Percentiles rank a stretch among this genome's conserved stretches.
These are phyloP conservation scores for Caranx ignobilis DNA, from an alignment of 2,113 vertebrate genomes.

Conservation along the genomic window DNA sequence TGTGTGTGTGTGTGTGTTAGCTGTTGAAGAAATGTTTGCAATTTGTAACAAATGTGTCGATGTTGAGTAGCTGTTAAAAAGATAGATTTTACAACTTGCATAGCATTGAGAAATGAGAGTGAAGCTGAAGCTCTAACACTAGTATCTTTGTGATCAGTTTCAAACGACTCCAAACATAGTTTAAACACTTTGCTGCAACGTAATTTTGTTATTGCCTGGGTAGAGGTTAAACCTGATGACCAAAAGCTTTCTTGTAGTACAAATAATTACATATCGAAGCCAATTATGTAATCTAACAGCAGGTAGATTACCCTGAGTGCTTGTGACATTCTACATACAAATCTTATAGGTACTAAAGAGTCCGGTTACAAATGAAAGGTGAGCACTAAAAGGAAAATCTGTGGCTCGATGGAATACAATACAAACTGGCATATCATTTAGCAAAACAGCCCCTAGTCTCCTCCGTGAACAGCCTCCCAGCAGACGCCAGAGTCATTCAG, in stretches of 20 bases:
- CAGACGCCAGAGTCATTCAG: background rate
- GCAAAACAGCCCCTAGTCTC: background rate
- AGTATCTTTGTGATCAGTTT: background rate
- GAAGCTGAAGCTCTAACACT: background rate
- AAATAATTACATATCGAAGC: constrained; percentile 18
- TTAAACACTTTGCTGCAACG: background rate
- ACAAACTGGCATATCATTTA: background rate
- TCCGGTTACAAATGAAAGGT: background rate
- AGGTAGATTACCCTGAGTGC: background rate
- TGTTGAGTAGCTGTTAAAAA: background rate
- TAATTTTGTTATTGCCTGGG: background rate
- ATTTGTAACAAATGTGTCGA: constrained; percentile 2
- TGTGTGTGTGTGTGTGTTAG: constrained; percentile 1
- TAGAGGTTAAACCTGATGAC: constrained; percentile 28
- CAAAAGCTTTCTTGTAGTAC: constrained; percentile 4
- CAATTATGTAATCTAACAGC: constrained; percentile 17
- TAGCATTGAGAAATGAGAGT: background rate
- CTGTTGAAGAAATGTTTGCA: background rate
- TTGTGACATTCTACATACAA: background rate
- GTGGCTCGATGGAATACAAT: background rate
- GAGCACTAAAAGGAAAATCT: background rate
- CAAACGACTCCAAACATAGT: constrained; percentile 8
- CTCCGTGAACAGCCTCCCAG: background rate
- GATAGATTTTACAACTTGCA: background rate
- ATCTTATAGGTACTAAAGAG: background rate